phyloP scores from a whole-genome alignment of 2,797 vertebrate species.

The Leuciscus waleckii region DNA sequence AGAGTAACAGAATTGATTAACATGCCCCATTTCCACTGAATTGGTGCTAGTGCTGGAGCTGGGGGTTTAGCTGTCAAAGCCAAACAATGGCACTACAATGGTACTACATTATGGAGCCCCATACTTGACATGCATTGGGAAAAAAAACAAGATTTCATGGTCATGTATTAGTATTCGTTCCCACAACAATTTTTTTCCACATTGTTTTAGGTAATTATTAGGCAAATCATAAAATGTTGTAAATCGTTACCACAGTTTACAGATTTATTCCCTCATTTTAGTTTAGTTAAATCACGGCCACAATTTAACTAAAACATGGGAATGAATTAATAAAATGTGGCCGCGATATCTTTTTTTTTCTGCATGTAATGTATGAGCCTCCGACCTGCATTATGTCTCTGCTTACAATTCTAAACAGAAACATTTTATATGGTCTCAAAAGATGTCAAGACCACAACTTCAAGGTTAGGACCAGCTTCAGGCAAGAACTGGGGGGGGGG shows the following conservation, averaged over 20 bases:
- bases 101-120: not conserved
- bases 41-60: not conserved
- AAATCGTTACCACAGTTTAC: not conserved
- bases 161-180: not conserved
- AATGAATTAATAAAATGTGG: not conserved
- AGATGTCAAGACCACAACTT: not conserved
- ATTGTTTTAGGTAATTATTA: not conserved
- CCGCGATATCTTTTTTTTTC: not conserved
- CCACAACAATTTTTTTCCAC: not conserved
- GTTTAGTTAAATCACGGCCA: not conserved
- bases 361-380: not conserved
- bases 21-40: not conserved
- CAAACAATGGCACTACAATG: conserved; percentile 10
- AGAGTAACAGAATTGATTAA: not conserved
- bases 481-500: not conserved
- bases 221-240: not conserved
- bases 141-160: not conserved
- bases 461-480: not conserved
- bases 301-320: not conserved
- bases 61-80: not conserved
- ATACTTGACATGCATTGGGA: not conserved
- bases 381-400: not conserved
- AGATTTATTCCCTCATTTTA: not conserved
- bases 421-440: not conserved
- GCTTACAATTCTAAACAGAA: not conserved